A percentile compares a stretch with the other conserved stretches of the same genome.
Conservation (phyloP, 2,797 vertebrate species). For the Cryptoprocta ferox region DNA sequence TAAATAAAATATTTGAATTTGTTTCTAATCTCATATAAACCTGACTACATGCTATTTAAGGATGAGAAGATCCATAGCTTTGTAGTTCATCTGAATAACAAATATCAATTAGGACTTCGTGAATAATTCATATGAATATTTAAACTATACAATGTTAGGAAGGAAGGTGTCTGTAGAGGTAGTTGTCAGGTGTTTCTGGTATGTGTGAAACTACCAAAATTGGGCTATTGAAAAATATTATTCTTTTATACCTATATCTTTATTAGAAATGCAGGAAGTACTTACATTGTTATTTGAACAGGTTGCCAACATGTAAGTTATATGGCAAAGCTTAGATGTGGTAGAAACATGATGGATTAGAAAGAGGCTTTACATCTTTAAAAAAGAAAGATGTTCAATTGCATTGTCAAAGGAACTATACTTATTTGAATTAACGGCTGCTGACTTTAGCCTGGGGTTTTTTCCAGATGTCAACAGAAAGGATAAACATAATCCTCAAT, state of each 20-base stretch:
- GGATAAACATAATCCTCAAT: conserved; percentile 71
- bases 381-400: conserved; percentile 62
- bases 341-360: conserved; percentile 35
- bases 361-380: conserved; percentile 50
- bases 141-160: conserved; percentile 43
- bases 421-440: conserved; percentile 56
- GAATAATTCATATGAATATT: conserved; percentile 18
- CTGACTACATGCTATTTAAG: conserved; percentile 23
- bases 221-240: conserved; percentile 27
- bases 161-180: neutral
- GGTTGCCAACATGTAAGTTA: neutral
- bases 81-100: conserved; percentile 61
- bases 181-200: conserved; percentile 40
- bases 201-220: conserved; percentile 32
- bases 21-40: neutral
- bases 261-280: conserved; percentile 52
- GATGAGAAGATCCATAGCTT: neutral
- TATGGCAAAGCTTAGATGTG: conserved; percentile 21
- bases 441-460: conserved; percentile 63
- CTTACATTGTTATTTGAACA: conserved; percentile 46
- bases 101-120: conserved; percentile 45
- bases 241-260: neutral
- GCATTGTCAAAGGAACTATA: conserved; percentile 55
- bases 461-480: conserved; percentile 67
- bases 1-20: conserved; percentile 8